These are phyloP conservation scores for Cisticola juncidis DNA, from an alignment of 2,113 vertebrate species.

Conservation along the genomic window DNA sequence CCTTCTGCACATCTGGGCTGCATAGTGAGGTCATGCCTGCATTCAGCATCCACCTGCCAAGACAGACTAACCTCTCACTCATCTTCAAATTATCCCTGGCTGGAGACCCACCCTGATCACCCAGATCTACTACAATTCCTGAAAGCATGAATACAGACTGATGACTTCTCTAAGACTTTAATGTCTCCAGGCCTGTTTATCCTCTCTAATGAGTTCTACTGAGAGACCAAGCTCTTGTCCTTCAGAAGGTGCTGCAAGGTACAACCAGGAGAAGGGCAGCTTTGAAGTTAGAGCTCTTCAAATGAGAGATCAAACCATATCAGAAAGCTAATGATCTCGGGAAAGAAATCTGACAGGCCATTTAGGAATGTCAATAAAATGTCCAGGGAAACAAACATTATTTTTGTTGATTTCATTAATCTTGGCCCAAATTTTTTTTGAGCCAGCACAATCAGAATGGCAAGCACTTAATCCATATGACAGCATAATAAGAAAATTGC, in stretches of 20 bases:
- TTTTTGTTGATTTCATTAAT: slow-evolving; percentile 72
- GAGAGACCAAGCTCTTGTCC: neutral
- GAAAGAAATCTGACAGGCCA: slow-evolving; percentile 38
- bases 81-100: neutral
- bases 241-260: neutral
- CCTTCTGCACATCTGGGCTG: neutral
- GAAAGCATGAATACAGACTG: neutral
- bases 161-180: neutral
- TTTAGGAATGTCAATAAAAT: slow-evolving; percentile 63
- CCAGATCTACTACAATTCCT: neutral
- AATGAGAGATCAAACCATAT: slow-evolving; percentile 26
- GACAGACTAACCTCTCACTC: neutral
- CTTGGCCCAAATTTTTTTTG: slow-evolving; percentile 40
- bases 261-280: neutral
- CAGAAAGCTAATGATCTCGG: slow-evolving; percentile 5
- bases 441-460: slow-evolving; percentile 31
- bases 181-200: neutral
- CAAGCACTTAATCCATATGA: slow-evolving; percentile 64
- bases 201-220: neutral
- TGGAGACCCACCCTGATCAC: neutral
- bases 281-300: neutral
- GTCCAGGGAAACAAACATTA: slow-evolving; percentile 61
- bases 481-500: slow-evolving; percentile 70
- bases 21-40: neutral
- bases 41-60: neutral